A percentile compares a stretch with the other conserved stretches of the same genome.
These are phyloP conservation scores for Phyllotreta striolata DNA, from an alignment of 2,888 invertebrate genomes.

Conservation along the genomic window DNA sequence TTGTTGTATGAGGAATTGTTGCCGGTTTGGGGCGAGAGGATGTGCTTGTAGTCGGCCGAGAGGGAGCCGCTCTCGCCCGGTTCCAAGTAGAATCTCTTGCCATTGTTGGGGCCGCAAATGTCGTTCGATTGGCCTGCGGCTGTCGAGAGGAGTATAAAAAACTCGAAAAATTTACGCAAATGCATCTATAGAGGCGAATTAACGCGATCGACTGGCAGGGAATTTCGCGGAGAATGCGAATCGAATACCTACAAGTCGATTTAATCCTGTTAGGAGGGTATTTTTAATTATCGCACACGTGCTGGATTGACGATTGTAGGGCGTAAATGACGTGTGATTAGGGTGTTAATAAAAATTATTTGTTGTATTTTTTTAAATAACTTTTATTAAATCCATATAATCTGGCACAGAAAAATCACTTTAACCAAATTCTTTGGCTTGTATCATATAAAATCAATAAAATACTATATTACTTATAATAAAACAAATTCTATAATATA, in stretches of 20 bases:
- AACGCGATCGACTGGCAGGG: neutral
- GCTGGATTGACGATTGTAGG: neutral
- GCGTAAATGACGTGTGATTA: too few species aligned
- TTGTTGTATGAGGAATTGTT: slow-evolving; percentile 56
- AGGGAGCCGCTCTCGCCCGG: slow-evolving; percentile 57
- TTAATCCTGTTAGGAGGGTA: slow-evolving; percentile 35
- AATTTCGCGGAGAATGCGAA: slow-evolving; percentile 22
- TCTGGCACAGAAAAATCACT: slow-evolving; percentile 49
- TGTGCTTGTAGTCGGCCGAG: slow-evolving; percentile 54
- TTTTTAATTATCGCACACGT: slow-evolving; percentile 18
- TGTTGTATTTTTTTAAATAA: slow-evolving; percentile 3
- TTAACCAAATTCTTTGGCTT: slow-evolving; percentile 45
- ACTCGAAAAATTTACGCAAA: slow-evolving; percentile 15
- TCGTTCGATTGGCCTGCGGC: slow-evolving; percentile 36
- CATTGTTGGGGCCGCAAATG: slow-evolving; percentile 43
- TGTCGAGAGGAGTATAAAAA: slow-evolving; percentile 15
- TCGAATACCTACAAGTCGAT: slow-evolving; percentile 32
- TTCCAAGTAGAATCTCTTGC: slow-evolving; percentile 56
- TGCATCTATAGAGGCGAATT: slow-evolving; percentile 15
- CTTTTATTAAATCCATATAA: slow-evolving; percentile 28
- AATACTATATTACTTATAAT: too few species aligned
- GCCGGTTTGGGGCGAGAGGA: slow-evolving; percentile 25
- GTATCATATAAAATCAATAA: neutral
- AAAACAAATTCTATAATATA: too few species aligned
- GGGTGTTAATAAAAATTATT: neutral